Evolutionary conservation across 2,797 vertebrate species (phyloP).

Genomic region (Acanthiza pusilla): DNA sequence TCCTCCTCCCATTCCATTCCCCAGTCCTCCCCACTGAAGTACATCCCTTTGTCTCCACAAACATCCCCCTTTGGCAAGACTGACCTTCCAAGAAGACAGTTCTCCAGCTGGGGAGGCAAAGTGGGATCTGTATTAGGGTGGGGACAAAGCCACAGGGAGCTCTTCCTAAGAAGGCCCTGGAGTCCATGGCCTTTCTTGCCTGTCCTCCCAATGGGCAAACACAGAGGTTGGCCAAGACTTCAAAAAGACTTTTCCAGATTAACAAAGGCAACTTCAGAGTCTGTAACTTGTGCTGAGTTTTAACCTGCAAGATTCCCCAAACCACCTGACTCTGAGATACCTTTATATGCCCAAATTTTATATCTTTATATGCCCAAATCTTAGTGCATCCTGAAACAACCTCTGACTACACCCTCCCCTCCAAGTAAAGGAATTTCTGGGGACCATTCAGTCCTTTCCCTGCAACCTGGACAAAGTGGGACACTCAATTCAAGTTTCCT

Average conservation of each 20-base stretch:
- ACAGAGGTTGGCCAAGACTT: not conserved
- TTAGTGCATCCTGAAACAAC: not conserved
- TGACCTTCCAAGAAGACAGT: not conserved
- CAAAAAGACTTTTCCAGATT: not conserved
- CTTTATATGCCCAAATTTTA: not conserved
- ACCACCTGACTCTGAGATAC: not conserved
- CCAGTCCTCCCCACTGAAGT: not conserved
- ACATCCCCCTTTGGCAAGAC: not conserved
- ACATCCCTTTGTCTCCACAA: not conserved
- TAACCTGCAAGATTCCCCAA: not conserved
- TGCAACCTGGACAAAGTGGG: not conserved
- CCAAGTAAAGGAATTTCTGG: not conserved
- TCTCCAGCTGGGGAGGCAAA: not conserved
- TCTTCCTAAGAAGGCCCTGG: not conserved
- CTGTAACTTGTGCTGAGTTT: not conserved
- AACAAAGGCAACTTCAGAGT: not conserved
- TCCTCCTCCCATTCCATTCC: not conserved
- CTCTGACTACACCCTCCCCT: not conserved
- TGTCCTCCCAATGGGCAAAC: not conserved
- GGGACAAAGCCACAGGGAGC: not conserved
- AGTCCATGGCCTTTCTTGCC: not conserved
- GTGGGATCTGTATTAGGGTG: not conserved
- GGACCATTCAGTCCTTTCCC: not conserved
- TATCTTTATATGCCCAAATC: no score
- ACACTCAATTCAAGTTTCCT: not conserved